Percentiles rank a stretch among this genome's conserved stretches.
Conservation (phyloP, 2,888 invertebrate species). For the Drosophila putrida region DNA sequence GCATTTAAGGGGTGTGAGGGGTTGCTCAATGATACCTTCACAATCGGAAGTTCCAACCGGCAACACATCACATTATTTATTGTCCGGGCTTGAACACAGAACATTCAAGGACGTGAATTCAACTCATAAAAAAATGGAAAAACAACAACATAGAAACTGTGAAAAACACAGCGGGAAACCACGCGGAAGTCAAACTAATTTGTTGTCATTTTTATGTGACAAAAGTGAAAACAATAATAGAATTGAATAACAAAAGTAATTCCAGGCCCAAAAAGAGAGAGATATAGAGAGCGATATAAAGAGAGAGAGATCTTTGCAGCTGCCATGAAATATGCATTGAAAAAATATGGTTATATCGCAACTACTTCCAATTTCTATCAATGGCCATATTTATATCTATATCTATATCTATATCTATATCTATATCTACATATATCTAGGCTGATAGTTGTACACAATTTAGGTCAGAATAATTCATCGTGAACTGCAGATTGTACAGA, state of each 20-base stretch:
- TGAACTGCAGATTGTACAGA: too few relatives aligned
- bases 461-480: too few relatives aligned
- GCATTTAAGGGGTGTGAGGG: conserved; percentile 59
- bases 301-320: conserved; percentile 52
- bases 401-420: too few relatives aligned
- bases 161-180: conserved; percentile 80
- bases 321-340: conserved; percentile 46
- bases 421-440: too few relatives aligned
- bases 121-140: conserved; percentile 16
- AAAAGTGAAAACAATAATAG: conserved; percentile 78
- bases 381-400: too few relatives aligned
- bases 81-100: conserved; percentile 36
- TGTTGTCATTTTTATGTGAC: conserved; percentile 81
- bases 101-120: conserved; percentile 67
- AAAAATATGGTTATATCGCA: conserved; percentile 5
- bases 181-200: conserved; percentile 78
- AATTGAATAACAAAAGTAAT: conserved; percentile 36
- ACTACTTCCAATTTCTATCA: not conserved
- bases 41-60: conserved; percentile 29
- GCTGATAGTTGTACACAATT: too few relatives aligned
- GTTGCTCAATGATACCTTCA: conserved; percentile 63
- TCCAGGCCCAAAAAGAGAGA: not conserved
- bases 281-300: not conserved
- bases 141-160: conserved; percentile 62
- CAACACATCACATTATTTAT: conserved; percentile 68